phyloP scores from a whole-genome alignment of 2,797 vertebrate species.

The Myotis planiceps region DNA sequence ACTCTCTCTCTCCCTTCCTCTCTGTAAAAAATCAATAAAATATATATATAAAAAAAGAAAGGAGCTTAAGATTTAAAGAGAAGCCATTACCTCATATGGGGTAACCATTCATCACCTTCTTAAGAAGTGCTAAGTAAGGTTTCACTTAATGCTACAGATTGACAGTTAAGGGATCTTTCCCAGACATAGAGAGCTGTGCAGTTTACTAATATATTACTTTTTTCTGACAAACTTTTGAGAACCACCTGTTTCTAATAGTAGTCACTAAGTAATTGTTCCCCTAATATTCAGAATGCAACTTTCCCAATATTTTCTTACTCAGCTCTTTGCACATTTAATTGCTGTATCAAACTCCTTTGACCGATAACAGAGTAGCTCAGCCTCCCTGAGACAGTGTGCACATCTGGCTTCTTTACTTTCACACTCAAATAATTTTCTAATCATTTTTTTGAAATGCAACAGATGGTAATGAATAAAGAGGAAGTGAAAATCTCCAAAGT shows the following conservation, averaged over 20 bases:
- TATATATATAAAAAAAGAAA: too few relatives aligned
- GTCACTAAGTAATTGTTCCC: neutral
- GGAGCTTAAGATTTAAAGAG: neutral
- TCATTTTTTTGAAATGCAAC: neutral
- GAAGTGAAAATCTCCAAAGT: neutral
- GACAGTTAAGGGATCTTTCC: neutral
- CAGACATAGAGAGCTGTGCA: neutral
- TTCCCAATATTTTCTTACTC: neutral
- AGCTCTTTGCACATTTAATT: neutral
- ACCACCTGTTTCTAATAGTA: neutral
- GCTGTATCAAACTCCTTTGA: neutral
- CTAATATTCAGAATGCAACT: neutral
- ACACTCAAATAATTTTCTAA: slow-evolving; percentile 11
- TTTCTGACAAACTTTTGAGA: neutral
- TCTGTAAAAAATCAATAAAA: too few relatives aligned
- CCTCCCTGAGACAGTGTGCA: neutral
- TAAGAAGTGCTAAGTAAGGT: neutral
- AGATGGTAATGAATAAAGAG: neutral
- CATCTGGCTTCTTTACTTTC: neutral
- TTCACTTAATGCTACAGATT: neutral
- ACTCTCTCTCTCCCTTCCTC: too few relatives aligned
- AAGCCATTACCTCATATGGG: neutral
- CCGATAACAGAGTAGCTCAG: neutral
- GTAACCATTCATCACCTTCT: neutral
- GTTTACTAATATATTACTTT: neutral